Conservation (phyloP, 92 coral and sea anemone species). For the Phenganax subtilis region DNA sequence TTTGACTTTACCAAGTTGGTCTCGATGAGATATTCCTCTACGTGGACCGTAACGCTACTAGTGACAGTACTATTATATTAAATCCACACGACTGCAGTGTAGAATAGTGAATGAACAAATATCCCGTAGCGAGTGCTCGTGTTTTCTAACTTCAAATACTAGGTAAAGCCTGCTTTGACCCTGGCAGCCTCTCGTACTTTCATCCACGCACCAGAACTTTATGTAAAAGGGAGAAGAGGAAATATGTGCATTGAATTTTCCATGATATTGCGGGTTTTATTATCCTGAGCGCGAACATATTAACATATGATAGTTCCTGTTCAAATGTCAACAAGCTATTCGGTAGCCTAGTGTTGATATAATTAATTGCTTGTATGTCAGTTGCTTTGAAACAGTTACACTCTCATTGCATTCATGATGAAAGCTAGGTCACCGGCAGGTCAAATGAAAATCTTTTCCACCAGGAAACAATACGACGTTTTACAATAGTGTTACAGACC, state of each 20-base stretch:
- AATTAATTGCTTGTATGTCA: conserved; percentile 36
- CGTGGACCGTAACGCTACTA: not conserved
- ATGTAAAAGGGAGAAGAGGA: not conserved
- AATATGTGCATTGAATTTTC: not conserved
- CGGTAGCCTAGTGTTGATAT: conserved; percentile 37
- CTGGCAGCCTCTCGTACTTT: not conserved
- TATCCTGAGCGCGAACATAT: conserved; percentile 15
- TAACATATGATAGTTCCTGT: conserved; percentile 23
- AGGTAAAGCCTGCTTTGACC: conserved; percentile 1
- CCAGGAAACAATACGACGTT: not conserved
- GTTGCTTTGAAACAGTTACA: conserved; percentile 38
- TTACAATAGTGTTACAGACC: not conserved
- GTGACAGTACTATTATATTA: not conserved
- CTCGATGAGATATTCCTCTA: not conserved
- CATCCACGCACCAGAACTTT: not conserved
- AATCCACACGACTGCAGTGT: conserved; percentile 14
- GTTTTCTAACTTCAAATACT: conserved; percentile 5
- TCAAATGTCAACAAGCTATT: conserved; percentile 32
- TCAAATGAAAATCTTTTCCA: not conserved
- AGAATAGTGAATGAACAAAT: not conserved
- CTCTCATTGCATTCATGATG: conserved; percentile 30
- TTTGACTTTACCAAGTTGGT: not conserved
- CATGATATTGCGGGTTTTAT: conserved; percentile 7
- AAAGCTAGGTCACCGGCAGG: conserved; percentile 26
- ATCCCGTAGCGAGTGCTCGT: conserved; percentile 2